Base-by-base conservation (phyloP, 2,113 vertebrate genomes). In the Thunnus thynnus region DNA sequence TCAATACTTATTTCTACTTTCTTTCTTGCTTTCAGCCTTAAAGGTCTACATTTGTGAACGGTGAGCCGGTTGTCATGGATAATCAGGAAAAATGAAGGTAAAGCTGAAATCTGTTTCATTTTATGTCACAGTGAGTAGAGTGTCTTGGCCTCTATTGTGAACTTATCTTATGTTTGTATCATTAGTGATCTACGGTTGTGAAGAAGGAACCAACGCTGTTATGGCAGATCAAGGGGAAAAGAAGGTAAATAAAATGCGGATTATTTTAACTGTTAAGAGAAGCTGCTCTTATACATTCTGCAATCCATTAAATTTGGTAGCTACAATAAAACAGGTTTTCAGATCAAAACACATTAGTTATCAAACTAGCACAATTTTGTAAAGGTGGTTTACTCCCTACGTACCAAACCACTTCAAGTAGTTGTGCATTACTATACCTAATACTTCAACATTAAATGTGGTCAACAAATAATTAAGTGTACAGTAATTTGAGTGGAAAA, bases 171-270 rank as follows among this genome's bases (percentile, higher is more conserved):
- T 62, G 50, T 55, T 51, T 47, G 3, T 44, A 60, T 41, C 16
- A 46, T 20, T n/a, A 41, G n/a, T 66, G 32, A 69, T 3, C 30
- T 55, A 7, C 14, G 3, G 32, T 65, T 62, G 20, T 17, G 13
- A 78, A 61, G 68, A 20, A 46, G 44, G 5, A 82, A 9, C 7
- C 17, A 13, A 22, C 0, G 18, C 11, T 13, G 52, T 6, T 0
- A 90, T 90, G 89, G 76, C 65, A 25, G 46, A 81, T 10, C 66
- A 27, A 65, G 36, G 17, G 0, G 27, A 78, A 58, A 14, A 30
- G 0, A 85, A 79, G 72, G 89, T 91, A 83, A 81, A 52, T 71
- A 32, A 20, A 20, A 20, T 20, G 20, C 20, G 20, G 20, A 20
- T 20, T 20, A 20, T 20, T 20, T 20, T 20, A 20, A 20, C 20